Evolutionary conservation across 2,888 invertebrate genomes (phyloP).

Genomic region (Drosophila birchii): DNA sequence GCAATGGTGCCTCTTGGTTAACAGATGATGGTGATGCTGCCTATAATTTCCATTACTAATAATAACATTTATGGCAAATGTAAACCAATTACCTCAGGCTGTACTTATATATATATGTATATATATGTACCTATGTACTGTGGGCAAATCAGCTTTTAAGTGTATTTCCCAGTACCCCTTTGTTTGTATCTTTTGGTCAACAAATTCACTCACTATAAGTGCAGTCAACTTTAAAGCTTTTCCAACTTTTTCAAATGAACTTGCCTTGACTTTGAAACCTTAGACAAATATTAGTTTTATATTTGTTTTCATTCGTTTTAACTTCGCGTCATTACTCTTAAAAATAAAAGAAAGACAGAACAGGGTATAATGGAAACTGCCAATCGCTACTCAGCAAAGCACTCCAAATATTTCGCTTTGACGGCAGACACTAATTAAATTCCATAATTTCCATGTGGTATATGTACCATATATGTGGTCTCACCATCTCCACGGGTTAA

Average conservation of each 20-base stretch:
- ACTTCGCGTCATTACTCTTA: background rate
- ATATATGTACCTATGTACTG: background rate
- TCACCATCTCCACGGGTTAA: background rate
- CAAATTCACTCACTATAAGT: constrained; percentile 43
- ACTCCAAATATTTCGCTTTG: background rate
- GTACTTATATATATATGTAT: background rate
- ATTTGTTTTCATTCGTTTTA: background rate
- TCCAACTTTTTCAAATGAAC: background rate
- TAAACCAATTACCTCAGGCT: too few relatives aligned
- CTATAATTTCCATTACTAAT: too few relatives aligned
- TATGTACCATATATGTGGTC: background rate
- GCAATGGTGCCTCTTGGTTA: background rate
- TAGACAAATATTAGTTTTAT: constrained; percentile 5
- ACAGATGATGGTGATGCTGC: background rate
- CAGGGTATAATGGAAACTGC: background rate
- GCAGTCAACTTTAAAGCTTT: constrained; percentile 18
- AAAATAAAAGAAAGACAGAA: background rate
- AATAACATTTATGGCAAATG: background rate
- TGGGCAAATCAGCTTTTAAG: constrained; percentile 37
- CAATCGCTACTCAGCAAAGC: too few relatives aligned
- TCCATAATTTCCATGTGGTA: constrained; percentile 23
- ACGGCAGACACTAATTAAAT: constrained; percentile 14
- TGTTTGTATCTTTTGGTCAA: constrained; percentile 22
- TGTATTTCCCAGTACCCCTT: constrained; percentile 11
- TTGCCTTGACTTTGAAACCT: constrained; percentile 24